phyloP scores from a whole-genome alignment of 2,888 invertebrate species.

The Dusona sp. region DNA sequence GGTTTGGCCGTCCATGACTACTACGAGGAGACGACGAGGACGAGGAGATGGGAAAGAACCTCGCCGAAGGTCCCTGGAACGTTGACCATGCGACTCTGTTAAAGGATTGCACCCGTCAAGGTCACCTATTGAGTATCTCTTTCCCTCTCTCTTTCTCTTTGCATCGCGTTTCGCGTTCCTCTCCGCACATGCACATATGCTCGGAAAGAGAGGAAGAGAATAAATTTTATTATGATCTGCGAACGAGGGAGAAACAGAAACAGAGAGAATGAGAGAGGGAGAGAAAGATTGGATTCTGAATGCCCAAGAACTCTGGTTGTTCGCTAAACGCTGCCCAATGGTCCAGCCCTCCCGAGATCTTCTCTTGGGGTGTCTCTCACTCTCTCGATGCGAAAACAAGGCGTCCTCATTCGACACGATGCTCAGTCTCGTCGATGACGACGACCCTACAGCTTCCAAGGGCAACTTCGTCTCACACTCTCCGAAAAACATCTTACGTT shows the following conservation, averaged over 20 bases:
- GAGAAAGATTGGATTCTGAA: slow-evolving; percentile 15
- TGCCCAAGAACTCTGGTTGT: slow-evolving; percentile 34
- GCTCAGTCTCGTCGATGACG: slow-evolving; percentile 63
- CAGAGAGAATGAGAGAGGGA: slow-evolving; percentile 1
- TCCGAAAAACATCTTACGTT: slow-evolving; percentile 7
- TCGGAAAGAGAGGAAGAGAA: slow-evolving; percentile 17
- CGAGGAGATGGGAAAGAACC: slow-evolving; percentile 56
- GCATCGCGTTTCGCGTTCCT: slow-evolving; percentile 47
- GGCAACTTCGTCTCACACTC: slow-evolving; percentile 33
- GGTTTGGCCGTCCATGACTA: slow-evolving; percentile 80
- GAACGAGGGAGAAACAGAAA: background rate
- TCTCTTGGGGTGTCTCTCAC: slow-evolving; percentile 30
- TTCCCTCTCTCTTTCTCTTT: slow-evolving; percentile 47
- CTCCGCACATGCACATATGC: slow-evolving; percentile 47
- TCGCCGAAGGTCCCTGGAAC: slow-evolving; percentile 81
- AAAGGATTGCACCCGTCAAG: slow-evolving; percentile 79
- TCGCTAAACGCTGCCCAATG: slow-evolving; percentile 56
- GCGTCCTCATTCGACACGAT: slow-evolving; percentile 63
- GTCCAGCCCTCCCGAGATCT: slow-evolving; percentile 53
- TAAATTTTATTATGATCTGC: slow-evolving; percentile 33
- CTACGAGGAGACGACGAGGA: slow-evolving; percentile 61
- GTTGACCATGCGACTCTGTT: slow-evolving; percentile 82
- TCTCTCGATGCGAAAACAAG: slow-evolving; percentile 61
- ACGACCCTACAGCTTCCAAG: slow-evolving; percentile 62
- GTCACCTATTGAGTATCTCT: slow-evolving; percentile 76